Percentiles rank a stretch among this genome's conserved stretches.
Evolutionary conservation across 2,113 vertebrate species (phyloP).

Genomic region (Thomomys bottae): DNA sequence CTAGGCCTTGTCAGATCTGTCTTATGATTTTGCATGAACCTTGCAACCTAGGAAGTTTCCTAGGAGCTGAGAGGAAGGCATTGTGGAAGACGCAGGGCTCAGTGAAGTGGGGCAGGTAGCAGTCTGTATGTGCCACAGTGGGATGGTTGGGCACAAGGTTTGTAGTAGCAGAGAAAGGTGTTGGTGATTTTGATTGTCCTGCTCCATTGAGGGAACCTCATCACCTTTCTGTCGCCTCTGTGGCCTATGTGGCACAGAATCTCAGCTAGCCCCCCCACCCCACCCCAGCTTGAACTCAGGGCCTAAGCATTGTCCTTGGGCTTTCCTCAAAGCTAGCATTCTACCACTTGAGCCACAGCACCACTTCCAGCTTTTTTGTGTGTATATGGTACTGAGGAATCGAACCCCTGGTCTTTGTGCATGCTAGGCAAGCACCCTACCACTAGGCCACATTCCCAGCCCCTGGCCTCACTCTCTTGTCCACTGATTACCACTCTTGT

Average conservation of each 20-base stretch:
- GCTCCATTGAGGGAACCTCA: background rate
- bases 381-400: too few species aligned
- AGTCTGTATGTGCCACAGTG: accelerated
- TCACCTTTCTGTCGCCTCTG: background rate
- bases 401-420: too few species aligned
- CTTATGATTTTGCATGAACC: background rate
- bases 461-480: too few species aligned
- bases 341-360: too few species aligned
- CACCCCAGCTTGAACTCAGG: too few species aligned
- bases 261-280: accelerated
- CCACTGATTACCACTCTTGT: too few species aligned
- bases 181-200: background rate
- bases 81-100: background rate
- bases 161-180: background rate
- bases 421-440: too few species aligned
- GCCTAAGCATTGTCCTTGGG: too few species aligned
- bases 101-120: background rate
- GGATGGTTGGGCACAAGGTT: background rate
- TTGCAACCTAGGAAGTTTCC: background rate
- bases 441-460: too few species aligned
- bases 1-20: background rate
- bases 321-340: too few species aligned
- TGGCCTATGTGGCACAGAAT: background rate
- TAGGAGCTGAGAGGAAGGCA: background rate
- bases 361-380: too few species aligned